Evolutionary conservation across 1,140 invertebrate species (phyloP).

Genomic region (Drosophila quadrilineata): DNA sequence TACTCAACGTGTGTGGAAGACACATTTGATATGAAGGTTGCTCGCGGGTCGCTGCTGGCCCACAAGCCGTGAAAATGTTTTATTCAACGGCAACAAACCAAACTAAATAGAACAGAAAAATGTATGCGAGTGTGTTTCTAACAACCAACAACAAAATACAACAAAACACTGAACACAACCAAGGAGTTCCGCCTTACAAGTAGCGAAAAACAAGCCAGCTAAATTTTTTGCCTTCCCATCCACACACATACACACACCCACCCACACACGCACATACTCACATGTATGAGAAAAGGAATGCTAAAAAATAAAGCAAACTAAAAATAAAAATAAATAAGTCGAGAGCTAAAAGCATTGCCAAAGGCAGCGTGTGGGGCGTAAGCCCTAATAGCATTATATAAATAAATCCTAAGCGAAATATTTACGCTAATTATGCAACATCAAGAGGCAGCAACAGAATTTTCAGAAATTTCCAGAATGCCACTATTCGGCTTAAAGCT

Average conservation of each 20-base stretch:
- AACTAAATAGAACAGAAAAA: constrained; percentile 79
- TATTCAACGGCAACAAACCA: constrained; percentile 77
- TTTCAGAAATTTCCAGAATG: constrained; percentile 4
- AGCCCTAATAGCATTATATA: constrained; percentile 35
- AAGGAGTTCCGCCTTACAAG: too few species aligned
- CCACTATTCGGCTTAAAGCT: constrained; percentile 34
- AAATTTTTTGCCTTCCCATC: too few species aligned
- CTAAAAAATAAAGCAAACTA: constrained; percentile 47
- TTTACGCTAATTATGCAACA: constrained; percentile 57
- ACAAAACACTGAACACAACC: constrained; percentile 11
- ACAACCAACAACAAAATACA: constrained; percentile 9
- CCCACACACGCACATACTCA: constrained; percentile 32
- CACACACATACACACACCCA: constrained; percentile 23
- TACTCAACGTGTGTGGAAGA: constrained; percentile 38
- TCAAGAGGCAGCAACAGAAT: constrained; percentile 13
- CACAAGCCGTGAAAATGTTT: constrained; percentile 79
- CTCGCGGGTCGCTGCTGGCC: constrained; percentile 67
- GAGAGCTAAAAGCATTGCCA: constrained; percentile 57
- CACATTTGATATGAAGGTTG: constrained; percentile 73
- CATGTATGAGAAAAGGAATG: constrained; percentile 36
- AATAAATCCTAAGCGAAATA: constrained; percentile 35
- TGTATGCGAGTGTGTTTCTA: constrained; percentile 61
- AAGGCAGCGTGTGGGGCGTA: constrained; percentile 26
- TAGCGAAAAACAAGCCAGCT: too few species aligned
- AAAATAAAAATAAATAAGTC: constrained; percentile 63